Evolutionary conservation across 35 echinoderm and acorn worm genomes (phyloP).

Genomic region (Amphiura filiformis): DNA sequence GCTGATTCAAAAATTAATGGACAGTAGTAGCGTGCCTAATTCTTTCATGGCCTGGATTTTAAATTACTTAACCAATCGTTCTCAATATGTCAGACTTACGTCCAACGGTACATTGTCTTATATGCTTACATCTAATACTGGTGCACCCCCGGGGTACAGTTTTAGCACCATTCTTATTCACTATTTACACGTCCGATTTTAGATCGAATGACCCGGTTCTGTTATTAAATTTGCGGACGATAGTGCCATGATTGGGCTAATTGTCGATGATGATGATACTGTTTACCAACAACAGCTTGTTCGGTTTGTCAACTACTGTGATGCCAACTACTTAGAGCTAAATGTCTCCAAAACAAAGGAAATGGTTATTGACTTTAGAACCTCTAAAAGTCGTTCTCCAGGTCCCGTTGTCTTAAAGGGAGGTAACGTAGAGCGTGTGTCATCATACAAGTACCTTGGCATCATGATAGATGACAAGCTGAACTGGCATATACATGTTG

Average conservation of each 20-base stretch:
- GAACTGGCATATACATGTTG: background rate
- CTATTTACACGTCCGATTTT: slow-evolving; percentile 40
- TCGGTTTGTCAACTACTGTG: slow-evolving; percentile 38
- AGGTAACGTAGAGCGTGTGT: background rate
- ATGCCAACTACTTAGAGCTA: slow-evolving; percentile 25
- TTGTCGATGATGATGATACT: too few relatives aligned
- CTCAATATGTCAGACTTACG: slow-evolving; percentile 34
- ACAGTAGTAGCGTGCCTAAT: background rate
- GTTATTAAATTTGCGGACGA: slow-evolving; percentile 49
- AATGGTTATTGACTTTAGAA: slow-evolving; percentile 52
- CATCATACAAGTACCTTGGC: background rate
- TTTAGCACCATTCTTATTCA: slow-evolving; percentile 45
- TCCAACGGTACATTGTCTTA: background rate
- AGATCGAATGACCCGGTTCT: slow-evolving; percentile 24
- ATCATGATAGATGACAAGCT: background rate
- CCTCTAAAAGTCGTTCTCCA: background rate
- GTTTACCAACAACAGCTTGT: slow-evolving; percentile 15
- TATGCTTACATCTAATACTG: slow-evolving; percentile 6
- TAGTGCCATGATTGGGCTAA: slow-evolving; percentile 32
- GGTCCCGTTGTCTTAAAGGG: background rate
- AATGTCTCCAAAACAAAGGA: slow-evolving; percentile 54
- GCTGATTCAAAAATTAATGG: background rate
- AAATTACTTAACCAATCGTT: slow-evolving; percentile 32
- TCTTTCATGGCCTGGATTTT: slow-evolving; percentile 20
- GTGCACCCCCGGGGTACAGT: slow-evolving; percentile 18